These are phyloP conservation scores for Dasypolia templi DNA, from an alignment of 2,888 invertebrate species.

Conservation along the genomic window DNA sequence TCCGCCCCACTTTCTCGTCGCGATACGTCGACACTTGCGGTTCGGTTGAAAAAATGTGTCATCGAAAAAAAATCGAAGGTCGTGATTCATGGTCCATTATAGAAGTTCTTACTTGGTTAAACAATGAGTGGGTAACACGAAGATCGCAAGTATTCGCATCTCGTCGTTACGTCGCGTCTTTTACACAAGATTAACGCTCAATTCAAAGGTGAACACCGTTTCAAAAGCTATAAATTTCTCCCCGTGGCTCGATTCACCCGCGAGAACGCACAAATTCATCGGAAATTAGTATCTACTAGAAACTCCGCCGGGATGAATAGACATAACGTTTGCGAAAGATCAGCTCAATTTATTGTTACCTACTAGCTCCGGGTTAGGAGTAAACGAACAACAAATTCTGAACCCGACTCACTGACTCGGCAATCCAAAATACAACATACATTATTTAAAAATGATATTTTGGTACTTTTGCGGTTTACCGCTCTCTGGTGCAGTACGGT, in stretches of 20 bases:
- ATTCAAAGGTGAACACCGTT: constrained; percentile 87
- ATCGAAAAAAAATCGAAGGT: constrained; percentile 50
- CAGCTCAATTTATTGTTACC: constrained; percentile 63
- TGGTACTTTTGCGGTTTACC: constrained; percentile 38
- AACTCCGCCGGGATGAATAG: constrained; percentile 77
- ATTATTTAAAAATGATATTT: constrained; percentile 43
- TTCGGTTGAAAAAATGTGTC: constrained; percentile 52
- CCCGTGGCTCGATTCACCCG: constrained; percentile 84
- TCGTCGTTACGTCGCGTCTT: constrained; percentile 79
- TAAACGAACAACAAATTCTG: constrained; percentile 47
- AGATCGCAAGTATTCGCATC: constrained; percentile 75
- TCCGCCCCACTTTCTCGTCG: constrained; percentile 47
- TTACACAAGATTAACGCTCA: constrained; percentile 89
- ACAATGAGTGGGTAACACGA: constrained; percentile 55
- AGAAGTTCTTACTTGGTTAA: constrained; percentile 46
- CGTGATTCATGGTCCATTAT: constrained; percentile 32
- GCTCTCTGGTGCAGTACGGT: constrained; percentile 34
- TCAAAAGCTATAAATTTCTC: constrained; percentile 87
- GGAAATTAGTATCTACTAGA: constrained; percentile 85
- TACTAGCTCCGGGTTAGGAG: constrained; percentile 28
- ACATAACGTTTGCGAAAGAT: constrained; percentile 68
- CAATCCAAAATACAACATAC: constrained; percentile 40
- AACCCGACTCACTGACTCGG: constrained; percentile 42
- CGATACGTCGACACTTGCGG: constrained; percentile 54
- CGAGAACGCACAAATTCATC: constrained; percentile 88